Evolutionary conservation across 2,888 invertebrate species (phyloP), one percentile per base, ranked within the genome.

Genomic region (Clunio marinus): DNA sequence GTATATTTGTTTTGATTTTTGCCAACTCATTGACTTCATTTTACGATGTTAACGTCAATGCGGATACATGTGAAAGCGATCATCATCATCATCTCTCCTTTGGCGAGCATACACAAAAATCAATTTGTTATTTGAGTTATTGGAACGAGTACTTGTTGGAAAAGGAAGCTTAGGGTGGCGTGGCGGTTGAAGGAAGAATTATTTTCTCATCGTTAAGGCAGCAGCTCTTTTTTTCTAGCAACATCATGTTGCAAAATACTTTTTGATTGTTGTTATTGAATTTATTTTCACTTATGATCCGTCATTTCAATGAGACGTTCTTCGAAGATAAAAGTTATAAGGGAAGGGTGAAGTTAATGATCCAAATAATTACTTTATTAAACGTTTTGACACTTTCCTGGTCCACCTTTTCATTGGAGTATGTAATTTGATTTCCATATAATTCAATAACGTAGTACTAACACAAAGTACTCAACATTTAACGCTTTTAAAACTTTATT

Each of bases 11-110:
- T 51, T 51, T 51, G 2, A 17, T 51, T 51, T 51, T 2, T 22
- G 51, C 51, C 51, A 51, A 51, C 51, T 51, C 51, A 51, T 51
- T 51, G 51, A 22, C 51, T 51, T 51, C 22, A 20, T 51, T 51
- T 51, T 51, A 10, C 51, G 51, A 51, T 15, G n/a, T 51, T 20
- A 51, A 51, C 20, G 10, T 41, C n/a, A 15, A 41, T 41, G 41
- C 41, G 32, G 32, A 32, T 32, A 41, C 13, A 41, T n/a, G n/a
- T 41, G 51, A 51, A 17, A 51, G 3, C 22, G 51, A 41, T 41
- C 22, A 51, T 51, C 51, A 15, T 45, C 15, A 51, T 22, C 51
- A 51, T 51, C 17, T 17, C 51, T 20, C 22, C 51, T 20, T 17
- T 51, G 20, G 17, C 17, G 22, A 51, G 32, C 32, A 7, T 32